Base-by-base conservation (phyloP, 2,888 invertebrate species). In the Phyto melanocephala region DNA sequence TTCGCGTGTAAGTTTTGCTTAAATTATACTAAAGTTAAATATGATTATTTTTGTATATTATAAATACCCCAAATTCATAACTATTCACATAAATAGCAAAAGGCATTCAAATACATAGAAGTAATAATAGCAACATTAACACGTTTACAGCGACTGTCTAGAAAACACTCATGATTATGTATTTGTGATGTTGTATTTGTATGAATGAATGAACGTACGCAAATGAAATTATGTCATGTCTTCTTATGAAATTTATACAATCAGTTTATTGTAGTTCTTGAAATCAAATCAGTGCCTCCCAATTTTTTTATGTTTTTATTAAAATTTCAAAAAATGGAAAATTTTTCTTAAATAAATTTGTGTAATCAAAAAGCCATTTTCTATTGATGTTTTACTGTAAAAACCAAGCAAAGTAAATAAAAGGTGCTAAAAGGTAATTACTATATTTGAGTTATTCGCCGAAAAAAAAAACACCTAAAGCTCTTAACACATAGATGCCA, bases 91-190 rank as follows among this genome's bases (percentile, higher is more conserved):
- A 33, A n/a, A 33, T n/a, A 28, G 20, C 10, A 2, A 50, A 24
- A 50, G 7, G 10, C 37, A 71, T 37, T 47, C 37, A 33, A 33
- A 45, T 54, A 20, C 28, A 40, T 50, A 28, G 45, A 65, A 42
- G 35, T 65, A 81, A 47, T 72, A 77, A 77, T 62, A 60, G 54
- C 60, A 67, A 72, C 50, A 65, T 80, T 60, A 76, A 76, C 70
- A 71, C 65, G 42, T 80, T 68, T 42, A 54, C 28, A 40, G 7
- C 65, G 7, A 7, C 56, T 58, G 22, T 2, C 35, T 15, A 20
- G 8, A 50, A 45, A 5, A 28, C 10, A 24, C 20, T 17, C 17
- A n/a, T 60, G 62, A 35, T n/a, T n/a, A 24, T 28, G 62, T 35
- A 28, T 20, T n/a, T 28, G 11, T 28, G 28, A 28, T 22, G 40